These are phyloP conservation scores for Camarhynchus parvulus DNA, from an alignment of 2,113 vertebrate species.

Conservation along the genomic window DNA sequence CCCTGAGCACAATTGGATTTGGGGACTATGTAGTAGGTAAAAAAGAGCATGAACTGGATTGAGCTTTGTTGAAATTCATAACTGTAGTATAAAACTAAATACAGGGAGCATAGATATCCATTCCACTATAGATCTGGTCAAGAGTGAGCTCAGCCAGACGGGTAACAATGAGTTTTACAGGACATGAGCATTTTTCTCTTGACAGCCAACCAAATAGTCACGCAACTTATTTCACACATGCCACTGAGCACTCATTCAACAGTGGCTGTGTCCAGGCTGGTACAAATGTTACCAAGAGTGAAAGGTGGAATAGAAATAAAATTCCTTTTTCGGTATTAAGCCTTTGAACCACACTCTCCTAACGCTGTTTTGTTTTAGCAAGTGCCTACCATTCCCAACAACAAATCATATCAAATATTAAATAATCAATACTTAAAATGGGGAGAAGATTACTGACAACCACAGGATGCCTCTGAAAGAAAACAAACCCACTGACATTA, in stretches of 20 bases:
- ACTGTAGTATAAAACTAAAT: not conserved
- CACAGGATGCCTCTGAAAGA: not conserved
- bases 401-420: not conserved
- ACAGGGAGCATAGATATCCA: not conserved
- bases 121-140: not conserved
- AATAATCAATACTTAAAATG: not conserved
- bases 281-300: not conserved
- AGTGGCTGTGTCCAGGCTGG: not conserved
- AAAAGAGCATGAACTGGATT: not conserved
- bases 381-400: not conserved
- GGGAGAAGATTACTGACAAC: not conserved
- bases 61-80: not conserved
- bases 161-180: not conserved
- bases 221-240: not conserved
- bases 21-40: slow-evolving; percentile 87
- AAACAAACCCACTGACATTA: not conserved
- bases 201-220: not conserved
- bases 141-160: not conserved
- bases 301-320: not conserved
- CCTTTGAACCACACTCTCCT: not conserved
- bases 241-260: not conserved
- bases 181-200: not conserved
- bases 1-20: slow-evolving; percentile 87
- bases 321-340: not conserved
- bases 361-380: not conserved